phyloP scores from a whole-genome alignment of 2,113 vertebrate genomes.

The Eulemur rufifrons region DNA sequence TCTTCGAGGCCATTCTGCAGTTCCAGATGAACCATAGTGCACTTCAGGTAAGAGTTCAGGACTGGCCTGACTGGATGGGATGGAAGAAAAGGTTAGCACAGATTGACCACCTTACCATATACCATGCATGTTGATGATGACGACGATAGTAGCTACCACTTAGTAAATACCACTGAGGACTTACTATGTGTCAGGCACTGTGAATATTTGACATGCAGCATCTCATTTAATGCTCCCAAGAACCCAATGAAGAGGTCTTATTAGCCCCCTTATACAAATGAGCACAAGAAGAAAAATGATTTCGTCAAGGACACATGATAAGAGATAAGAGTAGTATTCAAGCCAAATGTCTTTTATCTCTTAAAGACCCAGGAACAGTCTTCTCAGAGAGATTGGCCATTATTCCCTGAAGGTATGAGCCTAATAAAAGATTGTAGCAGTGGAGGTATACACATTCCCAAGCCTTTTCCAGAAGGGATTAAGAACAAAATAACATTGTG shows the following conservation, averaged over 20 bases:
- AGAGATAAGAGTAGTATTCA: background rate
- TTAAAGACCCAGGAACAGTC: background rate
- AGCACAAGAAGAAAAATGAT: background rate
- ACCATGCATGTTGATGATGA: background rate
- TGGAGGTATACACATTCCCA: background rate
- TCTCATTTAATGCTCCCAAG: background rate
- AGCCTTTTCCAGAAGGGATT: background rate
- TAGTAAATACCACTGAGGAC: background rate
- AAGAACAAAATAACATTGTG: background rate
- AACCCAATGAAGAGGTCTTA: background rate
- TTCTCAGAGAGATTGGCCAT: background rate
- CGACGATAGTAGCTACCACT: background rate
- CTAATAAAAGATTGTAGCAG: background rate
- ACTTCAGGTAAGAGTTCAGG: conserved; percentile 89
- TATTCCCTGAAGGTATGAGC: background rate
- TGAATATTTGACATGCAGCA: background rate
- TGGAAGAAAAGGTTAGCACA: background rate
- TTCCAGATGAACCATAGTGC: conserved; percentile 93
- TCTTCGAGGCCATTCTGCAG: conserved; percentile 96
- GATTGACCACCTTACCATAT: background rate
- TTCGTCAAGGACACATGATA: background rate
- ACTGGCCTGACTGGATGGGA: background rate
- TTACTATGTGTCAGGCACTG: background rate
- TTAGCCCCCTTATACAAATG: background rate
- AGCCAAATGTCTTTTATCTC: background rate